phyloP scores from a whole-genome alignment of 2,888 invertebrate species.

The Anticlea derivata region DNA sequence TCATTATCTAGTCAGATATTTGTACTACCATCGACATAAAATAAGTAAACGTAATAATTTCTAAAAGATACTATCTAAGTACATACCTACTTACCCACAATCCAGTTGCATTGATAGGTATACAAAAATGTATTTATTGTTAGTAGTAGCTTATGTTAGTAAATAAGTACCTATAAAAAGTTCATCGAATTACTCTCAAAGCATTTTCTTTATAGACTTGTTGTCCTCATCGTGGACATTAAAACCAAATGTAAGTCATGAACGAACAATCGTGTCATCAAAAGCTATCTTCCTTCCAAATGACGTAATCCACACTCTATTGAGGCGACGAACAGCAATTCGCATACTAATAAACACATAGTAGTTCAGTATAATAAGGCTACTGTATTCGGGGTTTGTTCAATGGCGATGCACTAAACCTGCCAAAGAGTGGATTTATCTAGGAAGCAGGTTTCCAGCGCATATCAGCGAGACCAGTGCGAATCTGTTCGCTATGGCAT shows the following conservation, averaged over 20 bases:
- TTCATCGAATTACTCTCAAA: constrained; percentile 12
- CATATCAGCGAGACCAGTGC: neutral
- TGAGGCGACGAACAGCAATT: constrained; percentile 45
- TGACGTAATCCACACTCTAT: constrained; percentile 48
- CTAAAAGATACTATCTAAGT: no score
- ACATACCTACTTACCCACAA: no score
- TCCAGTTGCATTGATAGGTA: no score
- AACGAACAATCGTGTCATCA: constrained; percentile 27
- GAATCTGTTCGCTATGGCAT: neutral
- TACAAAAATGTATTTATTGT: no score
- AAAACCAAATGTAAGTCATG: constrained; percentile 27
- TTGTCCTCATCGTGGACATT: constrained; percentile 24
- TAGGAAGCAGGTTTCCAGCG: constrained; percentile 1
- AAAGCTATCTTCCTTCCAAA: constrained; percentile 25
- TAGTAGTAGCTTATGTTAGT: no score
- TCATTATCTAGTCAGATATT: no score
- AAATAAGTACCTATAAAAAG: no score
- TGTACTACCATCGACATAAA: no score
- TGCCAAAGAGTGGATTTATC: neutral
- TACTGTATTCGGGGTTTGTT: constrained; percentile 29
- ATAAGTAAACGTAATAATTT: no score
- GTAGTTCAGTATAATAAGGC: constrained; percentile 43
- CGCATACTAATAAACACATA: constrained; percentile 50
- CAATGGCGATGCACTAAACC: constrained; percentile 10
- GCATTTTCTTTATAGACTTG: constrained; percentile 13